These are phyloP conservation scores for Drosophila conformis DNA, from an alignment of 2,888 invertebrate species.

Conservation along the genomic window DNA sequence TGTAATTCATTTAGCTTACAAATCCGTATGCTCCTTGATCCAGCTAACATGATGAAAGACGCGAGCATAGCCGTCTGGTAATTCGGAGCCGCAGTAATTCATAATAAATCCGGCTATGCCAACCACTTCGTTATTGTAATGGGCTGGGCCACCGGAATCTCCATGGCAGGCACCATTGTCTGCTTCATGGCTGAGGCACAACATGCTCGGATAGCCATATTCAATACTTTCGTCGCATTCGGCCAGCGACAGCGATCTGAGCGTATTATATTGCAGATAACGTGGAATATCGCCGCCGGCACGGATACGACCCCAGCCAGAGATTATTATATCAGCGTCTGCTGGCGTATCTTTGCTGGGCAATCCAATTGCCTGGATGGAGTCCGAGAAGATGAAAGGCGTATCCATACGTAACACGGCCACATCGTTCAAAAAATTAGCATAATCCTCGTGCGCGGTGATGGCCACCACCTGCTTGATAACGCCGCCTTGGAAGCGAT, in stretches of 20 bases:
- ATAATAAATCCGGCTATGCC: conserved; percentile 76
- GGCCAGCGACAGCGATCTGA: conserved; percentile 44
- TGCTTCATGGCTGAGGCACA: conserved; percentile 74
- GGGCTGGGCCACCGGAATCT: conserved; percentile 81
- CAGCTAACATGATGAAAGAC: conserved; percentile 70
- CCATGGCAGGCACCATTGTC: conserved; percentile 79
- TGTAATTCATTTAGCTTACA: not conserved
- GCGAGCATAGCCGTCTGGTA: conserved; percentile 82
- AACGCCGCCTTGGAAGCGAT: conserved; percentile 76
- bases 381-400: conserved; percentile 65
- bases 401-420: conserved; percentile 65
- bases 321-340: conserved; percentile 63
- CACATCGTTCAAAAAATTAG: conserved; percentile 73
- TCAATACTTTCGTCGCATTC: conserved; percentile 49
- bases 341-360: conserved; percentile 61
- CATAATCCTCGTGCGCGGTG: conserved; percentile 70
- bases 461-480: conserved; percentile 63
- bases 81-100: conserved; percentile 63
- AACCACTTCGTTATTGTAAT: conserved; percentile 71
- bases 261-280: conserved; percentile 72
- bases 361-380: conserved; percentile 74
- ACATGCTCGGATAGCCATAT: conserved; percentile 52
- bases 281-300: conserved; percentile 67
- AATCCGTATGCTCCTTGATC: conserved; percentile 65
- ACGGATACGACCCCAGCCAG: conserved; percentile 78